Evolutionary conservation across 2,888 invertebrate species (phyloP).

Genomic region (Microctonus brassicae): DNA sequence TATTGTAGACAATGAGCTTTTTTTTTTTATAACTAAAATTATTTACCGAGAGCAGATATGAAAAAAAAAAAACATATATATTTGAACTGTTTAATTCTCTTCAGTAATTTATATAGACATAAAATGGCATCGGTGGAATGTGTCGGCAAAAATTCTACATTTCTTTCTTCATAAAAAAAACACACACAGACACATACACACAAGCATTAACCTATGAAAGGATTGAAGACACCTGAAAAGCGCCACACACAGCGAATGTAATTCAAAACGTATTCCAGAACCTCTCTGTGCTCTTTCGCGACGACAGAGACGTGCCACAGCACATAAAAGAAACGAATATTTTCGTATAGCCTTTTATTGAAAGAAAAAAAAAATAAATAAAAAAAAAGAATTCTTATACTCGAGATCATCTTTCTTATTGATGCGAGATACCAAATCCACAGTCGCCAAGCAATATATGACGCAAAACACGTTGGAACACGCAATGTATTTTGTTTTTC

Average conservation of each 20-base stretch:
- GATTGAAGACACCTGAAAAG: constrained; percentile 62
- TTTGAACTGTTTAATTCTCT: background rate
- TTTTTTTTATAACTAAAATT: no score
- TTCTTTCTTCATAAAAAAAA: background rate
- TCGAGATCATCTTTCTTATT: constrained; percentile 17
- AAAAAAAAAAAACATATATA: background rate
- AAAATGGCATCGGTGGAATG: background rate
- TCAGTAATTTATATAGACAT: background rate
- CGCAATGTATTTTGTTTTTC: background rate
- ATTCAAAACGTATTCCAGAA: constrained; percentile 55
- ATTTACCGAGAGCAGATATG: no score
- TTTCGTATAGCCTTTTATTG: background rate
- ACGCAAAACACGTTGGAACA: background rate
- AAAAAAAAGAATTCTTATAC: background rate
- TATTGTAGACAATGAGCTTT: no score
- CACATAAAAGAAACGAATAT: background rate
- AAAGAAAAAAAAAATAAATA: background rate
- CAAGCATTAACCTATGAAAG: constrained; percentile 62
- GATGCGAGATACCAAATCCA: background rate
- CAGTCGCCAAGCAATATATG: background rate
- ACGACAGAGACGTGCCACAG: background rate
- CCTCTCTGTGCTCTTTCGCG: background rate
- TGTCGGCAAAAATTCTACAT: background rate
- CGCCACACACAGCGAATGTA: constrained; percentile 68
- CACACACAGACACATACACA: no score